Evolutionary conservation across 2,113 vertebrate species (phyloP).

Genomic region (Dipodomys ordii): DNA sequence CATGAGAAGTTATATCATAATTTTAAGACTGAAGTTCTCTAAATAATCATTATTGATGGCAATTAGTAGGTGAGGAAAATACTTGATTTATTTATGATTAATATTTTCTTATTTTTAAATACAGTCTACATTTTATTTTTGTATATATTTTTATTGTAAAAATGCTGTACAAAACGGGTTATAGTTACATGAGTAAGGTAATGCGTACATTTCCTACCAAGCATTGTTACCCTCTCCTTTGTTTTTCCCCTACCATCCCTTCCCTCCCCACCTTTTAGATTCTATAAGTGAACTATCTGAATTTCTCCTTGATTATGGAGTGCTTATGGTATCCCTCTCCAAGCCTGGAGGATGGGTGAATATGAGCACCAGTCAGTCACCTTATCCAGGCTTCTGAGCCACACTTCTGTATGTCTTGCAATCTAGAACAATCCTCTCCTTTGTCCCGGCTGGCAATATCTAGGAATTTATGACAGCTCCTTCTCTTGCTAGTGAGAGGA

Average conservation of each 20-base stretch:
- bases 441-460: slow-evolving; percentile 32
- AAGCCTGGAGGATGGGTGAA: neutral
- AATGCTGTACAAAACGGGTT: no score
- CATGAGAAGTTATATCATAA: neutral
- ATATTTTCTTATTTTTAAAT: neutral
- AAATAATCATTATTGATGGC: neutral
- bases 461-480: slow-evolving; percentile 50
- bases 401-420: neutral
- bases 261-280: neutral
- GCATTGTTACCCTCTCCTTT: no score
- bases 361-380: neutral
- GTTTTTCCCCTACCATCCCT: no score
- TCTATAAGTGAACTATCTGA: slow-evolving; percentile 18
- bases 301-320: neutral
- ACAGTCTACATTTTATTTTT: neutral
- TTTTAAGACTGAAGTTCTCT: neutral
- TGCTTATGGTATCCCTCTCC: neutral
- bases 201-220: no score
- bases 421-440: slow-evolving; percentile 35
- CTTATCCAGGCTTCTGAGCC: neutral
- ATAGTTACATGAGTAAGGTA: no score
- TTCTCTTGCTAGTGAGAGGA: slow-evolving; percentile 13
- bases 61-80: neutral
- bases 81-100: neutral
- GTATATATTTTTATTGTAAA: no score